Evolutionary conservation across 2,113 vertebrate genomes (phyloP).

Genomic region (Aptenodytes patagonicus): DNA sequence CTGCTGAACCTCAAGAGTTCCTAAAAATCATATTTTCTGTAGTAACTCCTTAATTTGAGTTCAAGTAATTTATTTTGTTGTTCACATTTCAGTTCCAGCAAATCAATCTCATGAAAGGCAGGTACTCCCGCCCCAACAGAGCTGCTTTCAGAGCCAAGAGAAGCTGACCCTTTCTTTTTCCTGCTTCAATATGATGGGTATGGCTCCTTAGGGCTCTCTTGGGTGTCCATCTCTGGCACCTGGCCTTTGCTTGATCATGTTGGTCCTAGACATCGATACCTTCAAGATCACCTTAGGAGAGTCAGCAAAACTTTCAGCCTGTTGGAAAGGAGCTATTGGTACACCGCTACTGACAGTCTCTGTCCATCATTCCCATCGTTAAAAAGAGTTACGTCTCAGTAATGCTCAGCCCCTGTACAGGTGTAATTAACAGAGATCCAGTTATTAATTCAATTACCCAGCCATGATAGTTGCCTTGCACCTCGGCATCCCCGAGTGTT

Average conservation of each 20-base stretch:
- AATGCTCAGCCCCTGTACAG: accelerated
- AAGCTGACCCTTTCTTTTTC: not conserved
- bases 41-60: not conserved
- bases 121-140: accelerated
- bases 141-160: not conserved
- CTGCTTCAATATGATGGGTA: accelerated
- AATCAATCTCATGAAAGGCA: accelerated
- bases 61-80: accelerated
- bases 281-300: not conserved
- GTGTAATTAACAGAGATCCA: not conserved
- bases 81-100: accelerated
- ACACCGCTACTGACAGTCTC: not conserved
- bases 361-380: accelerated
- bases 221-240: not conserved
- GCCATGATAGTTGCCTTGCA: not conserved
- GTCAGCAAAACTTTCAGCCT: not conserved
- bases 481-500: accelerated
- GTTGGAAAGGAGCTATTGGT: not conserved
- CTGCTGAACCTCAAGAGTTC: not conserved
- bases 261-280: not conserved
- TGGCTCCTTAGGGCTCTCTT: accelerated
- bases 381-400: not conserved
- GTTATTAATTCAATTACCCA: not conserved
- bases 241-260: accelerated
- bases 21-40: not conserved